Percentiles rank a stretch among this genome's conserved stretches.
These are phyloP conservation scores for Sebastes fasciatus DNA, from an alignment of 2,113 vertebrate species.

Conservation along the genomic window DNA sequence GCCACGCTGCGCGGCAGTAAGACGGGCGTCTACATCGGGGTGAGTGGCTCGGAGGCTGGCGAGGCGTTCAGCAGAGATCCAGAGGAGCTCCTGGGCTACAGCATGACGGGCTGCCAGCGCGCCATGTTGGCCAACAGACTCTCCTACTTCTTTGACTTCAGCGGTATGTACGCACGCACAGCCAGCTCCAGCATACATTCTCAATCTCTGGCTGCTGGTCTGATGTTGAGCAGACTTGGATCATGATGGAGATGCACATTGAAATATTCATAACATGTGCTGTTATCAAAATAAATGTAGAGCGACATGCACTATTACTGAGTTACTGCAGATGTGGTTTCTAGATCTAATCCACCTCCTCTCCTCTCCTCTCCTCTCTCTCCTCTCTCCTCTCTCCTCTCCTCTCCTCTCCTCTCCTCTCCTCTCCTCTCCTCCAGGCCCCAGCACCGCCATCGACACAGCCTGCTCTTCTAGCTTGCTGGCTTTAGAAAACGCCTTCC, in stretches of 20 bases:
- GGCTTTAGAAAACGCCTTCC: slow-evolving; percentile 91
- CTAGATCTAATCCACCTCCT: not conserved
- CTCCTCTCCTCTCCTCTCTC: not conserved
- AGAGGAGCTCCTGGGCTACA: slow-evolving; percentile 96
- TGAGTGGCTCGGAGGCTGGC: slow-evolving; percentile 91
- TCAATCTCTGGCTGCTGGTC: not conserved
- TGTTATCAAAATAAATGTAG: too few species aligned
- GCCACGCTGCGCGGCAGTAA: slow-evolving; percentile 87
- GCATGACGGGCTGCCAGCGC: slow-evolving; percentile 97
- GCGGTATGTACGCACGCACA: slow-evolving; percentile 78
- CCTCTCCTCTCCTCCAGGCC: slow-evolving; percentile 82
- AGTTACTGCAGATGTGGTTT: not conserved
- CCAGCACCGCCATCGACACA: slow-evolving; percentile 93
- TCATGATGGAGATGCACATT: too few species aligned
- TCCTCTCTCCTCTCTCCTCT: not conserved
- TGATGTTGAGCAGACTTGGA: not conserved
- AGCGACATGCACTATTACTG: too few species aligned
- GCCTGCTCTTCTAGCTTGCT: slow-evolving; percentile 96
- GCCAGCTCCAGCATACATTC: not conserved
- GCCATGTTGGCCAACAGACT: slow-evolving; percentile 97
- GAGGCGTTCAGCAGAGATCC: slow-evolving; percentile 95
- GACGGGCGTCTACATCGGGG: slow-evolving; percentile 94
- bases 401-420: not conserved
- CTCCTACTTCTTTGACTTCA: slow-evolving; percentile 95
- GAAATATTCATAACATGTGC: too few species aligned